Percentiles rank a stretch among this genome's conserved stretches.
These are phyloP conservation scores for Aphidius colemani DNA, from an alignment of 2,888 invertebrate species.

Conservation along the genomic window DNA sequence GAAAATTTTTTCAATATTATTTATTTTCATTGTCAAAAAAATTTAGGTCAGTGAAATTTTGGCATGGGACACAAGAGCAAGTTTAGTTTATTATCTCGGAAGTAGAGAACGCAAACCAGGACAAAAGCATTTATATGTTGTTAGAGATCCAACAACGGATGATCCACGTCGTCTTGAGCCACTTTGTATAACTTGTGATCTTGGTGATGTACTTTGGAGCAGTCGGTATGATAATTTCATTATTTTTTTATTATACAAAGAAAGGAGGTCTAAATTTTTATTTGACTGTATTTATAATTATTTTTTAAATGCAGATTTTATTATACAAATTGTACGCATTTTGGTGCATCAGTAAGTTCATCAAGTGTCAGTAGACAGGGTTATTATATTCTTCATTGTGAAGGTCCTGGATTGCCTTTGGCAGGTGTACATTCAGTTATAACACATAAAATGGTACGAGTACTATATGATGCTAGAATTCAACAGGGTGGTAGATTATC, in stretches of 20 bases:
- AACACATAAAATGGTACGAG: conserved; percentile 76
- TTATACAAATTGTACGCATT: conserved; percentile 87
- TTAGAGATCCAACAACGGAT: conserved; percentile 75
- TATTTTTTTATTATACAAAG: conserved; percentile 72
- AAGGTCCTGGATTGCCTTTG: conserved; percentile 89
- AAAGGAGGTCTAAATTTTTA: conserved; percentile 18
- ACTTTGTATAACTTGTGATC: conserved; percentile 85
- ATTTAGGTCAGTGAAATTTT: conserved; percentile 70
- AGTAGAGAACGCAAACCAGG: conserved; percentile 83
- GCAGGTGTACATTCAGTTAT: conserved; percentile 78
- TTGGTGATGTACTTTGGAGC: conserved; percentile 75
- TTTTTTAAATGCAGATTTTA: conserved; percentile 57
- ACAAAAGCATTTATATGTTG: conserved; percentile 86
- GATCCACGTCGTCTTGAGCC: conserved; percentile 73
- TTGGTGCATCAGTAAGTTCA: conserved; percentile 73
- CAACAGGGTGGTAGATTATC: conserved; percentile 70
- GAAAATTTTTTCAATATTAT: conserved; percentile 7
- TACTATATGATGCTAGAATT: conserved; percentile 74
- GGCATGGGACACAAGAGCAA: conserved; percentile 83
- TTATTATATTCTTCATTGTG: conserved; percentile 83
- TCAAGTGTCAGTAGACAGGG: conserved; percentile 44
- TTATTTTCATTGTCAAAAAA: too few relatives aligned
- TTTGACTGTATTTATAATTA: neutral
- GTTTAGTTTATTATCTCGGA: conserved; percentile 76
- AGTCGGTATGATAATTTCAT: conserved; percentile 63